Evolutionary conservation across 2,113 vertebrate species (phyloP).

Genomic region (Ancistrus triradiatus): DNA sequence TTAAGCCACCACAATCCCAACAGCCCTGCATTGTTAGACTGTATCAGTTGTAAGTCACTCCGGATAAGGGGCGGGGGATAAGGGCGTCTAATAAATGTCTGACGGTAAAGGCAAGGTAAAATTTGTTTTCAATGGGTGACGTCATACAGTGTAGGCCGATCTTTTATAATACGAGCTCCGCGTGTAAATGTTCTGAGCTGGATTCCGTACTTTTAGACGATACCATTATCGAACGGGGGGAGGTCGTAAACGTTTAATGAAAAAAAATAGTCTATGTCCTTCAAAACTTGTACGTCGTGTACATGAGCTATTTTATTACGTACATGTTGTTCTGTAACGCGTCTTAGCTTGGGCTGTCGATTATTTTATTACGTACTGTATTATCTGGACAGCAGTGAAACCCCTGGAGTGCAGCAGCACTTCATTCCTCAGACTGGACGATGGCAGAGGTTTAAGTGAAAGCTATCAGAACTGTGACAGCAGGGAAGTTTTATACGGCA

Average conservation of each 20-base stretch:
- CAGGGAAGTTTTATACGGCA: slow-evolving; percentile 65
- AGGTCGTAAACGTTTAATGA: neutral
- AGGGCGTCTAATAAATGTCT: too few relatives aligned
- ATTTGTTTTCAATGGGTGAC: neutral
- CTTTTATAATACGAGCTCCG: neutral
- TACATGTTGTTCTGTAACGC: neutral
- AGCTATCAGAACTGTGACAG: slow-evolving; percentile 69
- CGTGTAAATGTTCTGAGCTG: neutral
- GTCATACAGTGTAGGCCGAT: neutral
- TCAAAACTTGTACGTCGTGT: neutral
- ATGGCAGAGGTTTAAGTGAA: slow-evolving; percentile 67
- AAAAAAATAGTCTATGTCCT: neutral
- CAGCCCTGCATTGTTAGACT: too few relatives aligned
- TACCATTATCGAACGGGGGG: neutral
- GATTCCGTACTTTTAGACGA: slow-evolving; percentile 2
- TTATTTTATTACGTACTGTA: neutral
- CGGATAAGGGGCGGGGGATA: too few relatives aligned
- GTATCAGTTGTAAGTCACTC: too few relatives aligned
- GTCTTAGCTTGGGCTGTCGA: neutral
- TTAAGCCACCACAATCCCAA: too few relatives aligned
- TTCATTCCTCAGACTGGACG: slow-evolving; percentile 55
- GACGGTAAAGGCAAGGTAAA: too few relatives aligned
- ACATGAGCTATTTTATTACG: neutral
- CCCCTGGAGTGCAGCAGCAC: slow-evolving; percentile 51
- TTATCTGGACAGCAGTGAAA: neutral